Evolutionary conservation across 2,113 vertebrate genomes (phyloP).

Genomic region (Pollimyrus isidori): DNA sequence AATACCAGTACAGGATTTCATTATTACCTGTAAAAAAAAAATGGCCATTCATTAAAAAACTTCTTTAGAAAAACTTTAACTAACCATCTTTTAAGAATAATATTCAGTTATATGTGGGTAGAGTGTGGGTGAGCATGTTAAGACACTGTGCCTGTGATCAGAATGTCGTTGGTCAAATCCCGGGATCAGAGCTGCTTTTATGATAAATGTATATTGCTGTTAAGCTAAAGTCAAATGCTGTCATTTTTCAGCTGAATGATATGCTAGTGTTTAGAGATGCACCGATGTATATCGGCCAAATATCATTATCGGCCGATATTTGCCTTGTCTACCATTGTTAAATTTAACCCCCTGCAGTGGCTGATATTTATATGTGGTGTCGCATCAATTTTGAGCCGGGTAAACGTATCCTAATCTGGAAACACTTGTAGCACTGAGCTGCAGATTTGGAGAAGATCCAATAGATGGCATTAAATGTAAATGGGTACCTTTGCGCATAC

Average conservation of each 20-base stretch:
- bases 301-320: no score
- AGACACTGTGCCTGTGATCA: background rate
- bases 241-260: background rate
- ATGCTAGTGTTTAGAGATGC: background rate
- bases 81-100: background rate
- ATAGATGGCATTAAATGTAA: no score
- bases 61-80: background rate
- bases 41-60: background rate
- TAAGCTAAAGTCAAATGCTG: background rate
- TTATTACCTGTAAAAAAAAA: slow-evolving; percentile 66
- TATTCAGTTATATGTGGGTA: background rate
- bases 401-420: no score
- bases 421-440: no score
- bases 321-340: no score
- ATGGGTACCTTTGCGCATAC: no score
- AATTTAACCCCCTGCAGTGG: no score
- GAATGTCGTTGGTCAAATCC: background rate
- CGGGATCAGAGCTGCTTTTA: background rate
- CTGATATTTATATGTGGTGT: no score
- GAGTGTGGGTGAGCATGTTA: background rate
- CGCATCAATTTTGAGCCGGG: no score
- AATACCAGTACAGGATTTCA: slow-evolving; percentile 91
- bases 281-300: no score
- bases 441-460: no score
- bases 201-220: background rate